Conservation (phyloP, 2,797 vertebrate genomes). For the Myoxocephalus aenaeus region DNA sequence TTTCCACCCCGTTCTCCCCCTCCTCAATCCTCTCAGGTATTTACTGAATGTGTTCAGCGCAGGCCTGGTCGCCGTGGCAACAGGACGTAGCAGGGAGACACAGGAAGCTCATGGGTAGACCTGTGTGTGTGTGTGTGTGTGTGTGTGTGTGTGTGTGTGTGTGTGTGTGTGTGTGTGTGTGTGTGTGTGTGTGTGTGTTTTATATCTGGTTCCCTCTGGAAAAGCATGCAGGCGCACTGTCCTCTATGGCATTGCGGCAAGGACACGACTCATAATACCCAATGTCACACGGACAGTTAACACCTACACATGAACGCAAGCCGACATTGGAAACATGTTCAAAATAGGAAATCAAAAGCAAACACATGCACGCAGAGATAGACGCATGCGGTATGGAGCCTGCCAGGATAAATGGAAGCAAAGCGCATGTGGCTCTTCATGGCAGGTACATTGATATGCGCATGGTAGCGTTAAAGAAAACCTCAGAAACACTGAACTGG, state of each 20-base stretch:
- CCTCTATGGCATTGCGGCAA: constrained; percentile 50
- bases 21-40: constrained; percentile 54
- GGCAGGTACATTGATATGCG: not conserved
- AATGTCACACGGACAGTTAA: constrained; percentile 24
- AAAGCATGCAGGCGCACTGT: constrained; percentile 42
- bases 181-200: not conserved
- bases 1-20: constrained; percentile 31
- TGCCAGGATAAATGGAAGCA: not conserved
- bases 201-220: constrained; percentile 55
- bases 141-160: constrained; percentile 14
- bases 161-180: not conserved
- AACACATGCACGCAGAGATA: not conserved
- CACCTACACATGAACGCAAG: constrained; percentile 33
- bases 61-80: constrained; percentile 68
- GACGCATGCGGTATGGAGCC: not conserved
- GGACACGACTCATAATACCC: constrained; percentile 51
- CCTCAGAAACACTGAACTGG: not conserved
- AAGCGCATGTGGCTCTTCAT: not conserved
- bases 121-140: constrained; percentile 10
- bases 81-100: constrained; percentile 51
- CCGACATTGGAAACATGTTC: not conserved
- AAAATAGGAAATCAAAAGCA: constrained; percentile 5
- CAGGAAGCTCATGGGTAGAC: constrained; percentile 54
- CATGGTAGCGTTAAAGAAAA: not conserved
- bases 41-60: constrained; percentile 46